Conservation (phyloP, 35 echinoderm and acorn worm species). For the Heliocidaris tuberculata region DNA sequence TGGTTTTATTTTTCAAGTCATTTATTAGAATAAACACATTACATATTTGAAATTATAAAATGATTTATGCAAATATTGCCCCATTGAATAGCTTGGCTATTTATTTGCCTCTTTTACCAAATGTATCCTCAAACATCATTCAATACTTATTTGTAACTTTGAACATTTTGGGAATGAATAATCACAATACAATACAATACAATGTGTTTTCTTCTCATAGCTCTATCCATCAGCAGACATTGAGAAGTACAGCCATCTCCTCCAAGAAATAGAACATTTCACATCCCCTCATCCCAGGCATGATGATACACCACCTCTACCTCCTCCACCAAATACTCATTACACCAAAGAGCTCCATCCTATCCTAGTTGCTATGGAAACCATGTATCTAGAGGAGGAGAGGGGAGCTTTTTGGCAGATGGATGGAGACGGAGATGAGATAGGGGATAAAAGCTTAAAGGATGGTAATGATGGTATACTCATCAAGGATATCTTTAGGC, state of each 20-base stretch:
- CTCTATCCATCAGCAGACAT: slow-evolving; percentile 74
- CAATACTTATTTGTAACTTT: too few species aligned
- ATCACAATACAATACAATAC: too few species aligned
- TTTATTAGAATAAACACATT: too few species aligned
- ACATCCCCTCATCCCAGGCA: slow-evolving; percentile 38
- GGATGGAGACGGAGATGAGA: background rate
- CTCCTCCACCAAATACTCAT: slow-evolving; percentile 32
- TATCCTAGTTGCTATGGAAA: slow-evolving; percentile 60
- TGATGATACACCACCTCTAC: background rate
- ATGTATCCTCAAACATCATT: too few species aligned
- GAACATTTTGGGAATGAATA: too few species aligned
- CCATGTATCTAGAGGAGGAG: slow-evolving; percentile 32
- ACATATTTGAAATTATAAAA: too few species aligned
- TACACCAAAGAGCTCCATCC: slow-evolving; percentile 70
- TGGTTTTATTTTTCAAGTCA: too few species aligned
- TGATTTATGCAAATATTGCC: too few species aligned
- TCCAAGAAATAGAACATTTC: slow-evolving; percentile 70
- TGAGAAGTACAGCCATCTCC: slow-evolving; percentile 60
- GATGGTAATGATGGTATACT: slow-evolving; percentile 28
- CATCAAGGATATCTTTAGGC: slow-evolving; percentile 65
- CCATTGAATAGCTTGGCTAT: too few species aligned
- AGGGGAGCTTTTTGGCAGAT: background rate
- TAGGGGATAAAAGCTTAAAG: background rate
- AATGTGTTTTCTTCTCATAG: slow-evolving; percentile 57
- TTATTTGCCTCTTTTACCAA: too few species aligned